Base-by-base conservation (phyloP, 2,888 invertebrate species). In the Agapostemon virescens region DNA sequence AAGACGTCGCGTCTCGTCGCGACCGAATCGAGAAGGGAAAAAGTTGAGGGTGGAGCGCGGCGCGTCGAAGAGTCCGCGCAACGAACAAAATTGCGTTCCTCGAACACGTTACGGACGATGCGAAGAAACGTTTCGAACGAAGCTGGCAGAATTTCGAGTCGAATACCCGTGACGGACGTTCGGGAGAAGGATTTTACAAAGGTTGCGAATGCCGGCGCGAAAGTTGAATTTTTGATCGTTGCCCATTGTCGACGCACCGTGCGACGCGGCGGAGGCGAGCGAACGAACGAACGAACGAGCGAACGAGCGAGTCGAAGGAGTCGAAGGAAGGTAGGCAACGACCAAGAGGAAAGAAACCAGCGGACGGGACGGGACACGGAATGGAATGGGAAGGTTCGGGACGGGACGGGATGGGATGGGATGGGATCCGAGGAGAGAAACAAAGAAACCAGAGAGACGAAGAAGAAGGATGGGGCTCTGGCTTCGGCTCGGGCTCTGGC, bases 401-500 rank as follows among this genome's bases (percentile, higher is more conserved):
- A 55, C 55, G 30, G 36, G 61, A 61, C 9, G 61, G 49, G 49
- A 49, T 11, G 58, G 9, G 30, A 61, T 61, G n/a, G 49, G n/a
- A 17, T 26, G 58, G 9, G 30, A 61, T 61, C 20, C n/a, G 45
- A 71, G 67, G 23, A 26, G 23, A 64, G 42, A 38, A 36, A 70
- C 58, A 52, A 68, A 76, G 58, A 69, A 49, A 67, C 66, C 40
- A 52, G 76, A 77, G 63, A 49, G 45, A 66, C 68, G 74, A 77
- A 75, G 72, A 63, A 79, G 68, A 71, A 71, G 64, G 70, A 69
- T 66, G 72, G 69, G 74, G n/a, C n/a, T n/a, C n/a, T n/a, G n/a
- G n/a, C n/a, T n/a, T n/a, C 77, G 81, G 76, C 74, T 81, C 85
- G 70, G 84, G 61, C 33, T 63, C 58, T 30, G 30, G 58, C 58